A percentile compares a stretch with the other conserved stretches of the same genome.
Conservation (phyloP, 92 coral and sea anemone species). For the Muricea muricata region DNA sequence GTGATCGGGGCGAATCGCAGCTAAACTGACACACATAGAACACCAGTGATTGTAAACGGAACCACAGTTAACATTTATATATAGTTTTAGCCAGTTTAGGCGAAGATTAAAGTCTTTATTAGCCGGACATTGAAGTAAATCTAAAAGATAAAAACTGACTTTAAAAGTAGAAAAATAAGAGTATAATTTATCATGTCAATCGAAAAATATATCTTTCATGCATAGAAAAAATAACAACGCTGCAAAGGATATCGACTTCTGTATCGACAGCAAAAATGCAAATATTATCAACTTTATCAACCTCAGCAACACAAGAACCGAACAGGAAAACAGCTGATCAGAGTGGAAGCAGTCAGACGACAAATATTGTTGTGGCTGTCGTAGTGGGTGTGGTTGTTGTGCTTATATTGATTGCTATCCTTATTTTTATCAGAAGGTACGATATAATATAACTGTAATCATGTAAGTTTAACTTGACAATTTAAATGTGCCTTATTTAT, state of each 20-base stretch:
- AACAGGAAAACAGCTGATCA: not conserved
- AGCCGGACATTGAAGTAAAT: too few species aligned
- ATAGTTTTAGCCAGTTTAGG: too few species aligned
- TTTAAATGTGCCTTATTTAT: not conserved
- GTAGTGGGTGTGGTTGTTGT: not conserved
- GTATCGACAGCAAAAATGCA: too few species aligned
- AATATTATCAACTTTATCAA: too few species aligned
- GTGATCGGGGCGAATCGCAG: too few species aligned
- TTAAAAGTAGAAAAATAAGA: too few species aligned
- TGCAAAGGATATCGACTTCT: not conserved
- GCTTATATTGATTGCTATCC: not conserved
- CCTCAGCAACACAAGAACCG: not conserved
- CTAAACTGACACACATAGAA: too few species aligned
- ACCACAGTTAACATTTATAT: too few species aligned
- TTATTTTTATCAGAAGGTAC: slow-evolving; percentile 9
- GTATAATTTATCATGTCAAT: not conserved
- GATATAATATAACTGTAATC: not conserved
- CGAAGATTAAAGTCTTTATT: too few species aligned
- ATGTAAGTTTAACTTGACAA: not conserved
- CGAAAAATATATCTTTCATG: not conserved
- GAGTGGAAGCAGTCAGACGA: not conserved
- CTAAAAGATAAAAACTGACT: too few species aligned
- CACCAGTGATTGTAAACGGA: too few species aligned
- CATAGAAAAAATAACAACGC: not conserved
- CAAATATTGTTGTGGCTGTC: slow-evolving; percentile 1